A percentile compares a stretch with the other conserved stretches of the same genome.
Conservation (phyloP, 2,113 vertebrate genomes). For the Apus apus region DNA sequence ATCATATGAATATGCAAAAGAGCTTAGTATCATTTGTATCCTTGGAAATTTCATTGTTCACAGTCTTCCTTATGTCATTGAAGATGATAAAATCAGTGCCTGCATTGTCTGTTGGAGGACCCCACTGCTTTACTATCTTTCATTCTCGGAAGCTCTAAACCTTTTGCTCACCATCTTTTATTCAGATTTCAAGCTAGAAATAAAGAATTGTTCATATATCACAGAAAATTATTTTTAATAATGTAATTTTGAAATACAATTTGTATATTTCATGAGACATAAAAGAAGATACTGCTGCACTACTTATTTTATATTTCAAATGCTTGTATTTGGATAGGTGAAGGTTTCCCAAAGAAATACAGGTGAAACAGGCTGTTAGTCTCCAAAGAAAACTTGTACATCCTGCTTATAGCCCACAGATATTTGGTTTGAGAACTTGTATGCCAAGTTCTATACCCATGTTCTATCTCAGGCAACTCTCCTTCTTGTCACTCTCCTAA, state of each 20-base stretch:
- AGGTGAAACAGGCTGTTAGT: neutral
- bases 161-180: neutral
- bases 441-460: neutral
- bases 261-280: neutral
- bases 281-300: neutral
- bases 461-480: neutral
- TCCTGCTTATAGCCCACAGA: neutral
- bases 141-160: neutral
- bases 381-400: neutral
- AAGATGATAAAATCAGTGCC: neutral
- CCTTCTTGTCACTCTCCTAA: neutral
- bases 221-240: neutral
- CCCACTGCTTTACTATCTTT: neutral
- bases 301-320: neutral
- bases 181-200: neutral
- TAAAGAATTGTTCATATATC: neutral
- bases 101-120: neutral
- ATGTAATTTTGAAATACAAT: neutral
- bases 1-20: neutral
- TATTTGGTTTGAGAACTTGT: neutral
- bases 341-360: neutral
- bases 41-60: neutral
- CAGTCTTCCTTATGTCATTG: neutral
- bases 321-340: neutral
- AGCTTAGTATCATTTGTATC: neutral